Conservation (phyloP, 1,140 invertebrate species). For the Bombus sylvicola region DNA sequence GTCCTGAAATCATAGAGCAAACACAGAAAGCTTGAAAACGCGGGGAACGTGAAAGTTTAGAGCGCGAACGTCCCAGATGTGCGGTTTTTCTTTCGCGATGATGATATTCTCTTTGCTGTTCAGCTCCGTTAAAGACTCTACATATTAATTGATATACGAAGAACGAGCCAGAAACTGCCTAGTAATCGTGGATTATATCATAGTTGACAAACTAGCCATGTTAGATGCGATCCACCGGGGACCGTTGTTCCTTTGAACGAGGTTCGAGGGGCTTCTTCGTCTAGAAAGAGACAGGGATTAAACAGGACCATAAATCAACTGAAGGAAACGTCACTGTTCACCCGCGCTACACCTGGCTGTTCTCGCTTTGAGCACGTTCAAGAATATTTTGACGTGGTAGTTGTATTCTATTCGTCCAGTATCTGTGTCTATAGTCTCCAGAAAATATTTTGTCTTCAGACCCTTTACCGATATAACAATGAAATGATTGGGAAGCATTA, state of each 20-base stretch:
- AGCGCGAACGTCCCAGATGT: not conserved
- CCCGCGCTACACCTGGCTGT: not conserved
- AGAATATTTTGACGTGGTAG: not conserved
- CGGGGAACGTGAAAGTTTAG: not conserved
- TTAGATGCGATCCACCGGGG: not conserved
- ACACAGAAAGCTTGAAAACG: not conserved
- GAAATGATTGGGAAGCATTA: fast-evolving
- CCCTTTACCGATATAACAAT: not conserved
- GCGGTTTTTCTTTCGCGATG: not conserved
- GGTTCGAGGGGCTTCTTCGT: not conserved
- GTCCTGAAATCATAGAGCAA: not conserved
- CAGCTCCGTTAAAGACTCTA: not conserved
- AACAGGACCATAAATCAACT: constrained; percentile 4
- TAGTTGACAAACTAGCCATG: not conserved
- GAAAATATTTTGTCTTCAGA: too few relatives aligned
- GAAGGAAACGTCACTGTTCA: not conserved
- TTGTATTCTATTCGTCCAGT: too few relatives aligned
- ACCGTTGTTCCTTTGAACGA: not conserved
- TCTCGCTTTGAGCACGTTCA: not conserved
- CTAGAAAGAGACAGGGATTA: not conserved
- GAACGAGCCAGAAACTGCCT: not conserved
- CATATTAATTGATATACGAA: not conserved
- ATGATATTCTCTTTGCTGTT: not conserved
- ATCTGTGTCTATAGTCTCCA: too few relatives aligned
- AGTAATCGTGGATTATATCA: not conserved